Conservation (phyloP, 2,113 vertebrate genomes). For the Rhineura floridana region DNA sequence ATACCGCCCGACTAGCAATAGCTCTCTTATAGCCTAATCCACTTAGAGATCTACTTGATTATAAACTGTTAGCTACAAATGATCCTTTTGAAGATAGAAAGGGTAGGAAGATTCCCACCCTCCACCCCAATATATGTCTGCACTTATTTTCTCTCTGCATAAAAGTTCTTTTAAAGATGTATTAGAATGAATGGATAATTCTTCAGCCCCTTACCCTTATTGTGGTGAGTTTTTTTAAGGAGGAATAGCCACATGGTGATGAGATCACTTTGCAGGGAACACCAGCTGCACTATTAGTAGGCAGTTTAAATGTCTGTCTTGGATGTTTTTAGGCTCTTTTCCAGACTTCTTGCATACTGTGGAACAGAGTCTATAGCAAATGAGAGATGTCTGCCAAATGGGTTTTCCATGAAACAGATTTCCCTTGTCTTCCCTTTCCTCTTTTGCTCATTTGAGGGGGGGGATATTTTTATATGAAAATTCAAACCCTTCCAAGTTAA, state of each 20-base stretch:
- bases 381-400: slow-evolving; percentile 26
- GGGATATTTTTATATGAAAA: background rate
- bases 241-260: slow-evolving; percentile 42
- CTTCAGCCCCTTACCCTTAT: background rate
- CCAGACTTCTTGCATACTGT: slow-evolving; percentile 65
- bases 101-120: accelerated
- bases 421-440: background rate
- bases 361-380: slow-evolving; percentile 46
- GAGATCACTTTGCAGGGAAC: slow-evolving; percentile 72
- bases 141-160: background rate
- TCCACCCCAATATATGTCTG: background rate
- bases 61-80: background rate
- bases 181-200: slow-evolving; percentile 14
- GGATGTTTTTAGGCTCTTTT: slow-evolving; percentile 71
- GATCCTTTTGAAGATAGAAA: background rate
- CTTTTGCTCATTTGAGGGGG: background rate
- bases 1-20: too few species aligned
- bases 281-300: slow-evolving; percentile 81
- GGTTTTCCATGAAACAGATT: slow-evolving; percentile 43
- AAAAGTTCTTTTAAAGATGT: background rate
- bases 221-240: slow-evolving; percentile 23
- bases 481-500: background rate
- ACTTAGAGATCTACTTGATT: background rate
- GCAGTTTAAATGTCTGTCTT: slow-evolving; percentile 62
- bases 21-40: accelerated